Evolutionary conservation across 2,888 invertebrate genomes (phyloP).

Genomic region (Orthosia cruda): DNA sequence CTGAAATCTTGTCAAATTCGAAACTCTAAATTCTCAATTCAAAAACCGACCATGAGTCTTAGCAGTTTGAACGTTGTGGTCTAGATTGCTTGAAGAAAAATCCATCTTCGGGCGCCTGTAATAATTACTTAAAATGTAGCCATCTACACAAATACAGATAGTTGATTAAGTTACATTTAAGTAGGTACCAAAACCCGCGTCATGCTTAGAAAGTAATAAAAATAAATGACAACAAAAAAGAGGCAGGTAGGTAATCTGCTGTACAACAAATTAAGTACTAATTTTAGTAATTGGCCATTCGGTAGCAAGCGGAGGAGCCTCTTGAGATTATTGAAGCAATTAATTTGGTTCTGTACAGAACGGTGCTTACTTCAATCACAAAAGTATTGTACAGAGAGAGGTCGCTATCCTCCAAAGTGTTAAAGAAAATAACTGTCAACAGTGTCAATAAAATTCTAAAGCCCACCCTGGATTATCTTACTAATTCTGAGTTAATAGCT

Average conservation of each 20-base stretch:
- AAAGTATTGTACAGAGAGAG: no score
- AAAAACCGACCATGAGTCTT: no score
- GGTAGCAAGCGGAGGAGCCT: background rate
- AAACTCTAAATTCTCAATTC: no score
- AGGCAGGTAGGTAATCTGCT: background rate
- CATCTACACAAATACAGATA: background rate
- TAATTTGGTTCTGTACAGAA: no score
- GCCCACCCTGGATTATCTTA: no score
- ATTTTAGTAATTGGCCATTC: background rate
- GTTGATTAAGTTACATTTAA: conserved; percentile 29
- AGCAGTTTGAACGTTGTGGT: background rate
- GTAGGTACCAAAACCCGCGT: conserved; percentile 29
- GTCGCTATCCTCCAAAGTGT: no score
- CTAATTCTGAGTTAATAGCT: no score
- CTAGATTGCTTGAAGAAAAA: background rate
- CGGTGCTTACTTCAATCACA: no score
- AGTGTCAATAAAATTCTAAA: no score
- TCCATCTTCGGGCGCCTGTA: background rate
- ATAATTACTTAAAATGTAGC: background rate
- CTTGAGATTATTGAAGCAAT: background rate
- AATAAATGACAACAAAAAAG: conserved; percentile 1
- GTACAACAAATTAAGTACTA: background rate
- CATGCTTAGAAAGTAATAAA: conserved; percentile 48
- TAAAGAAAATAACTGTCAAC: no score
- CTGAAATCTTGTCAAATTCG: no score